phyloP scores from a whole-genome alignment of 2,113 vertebrate species.

The Neodontobutis hainanensis region DNA sequence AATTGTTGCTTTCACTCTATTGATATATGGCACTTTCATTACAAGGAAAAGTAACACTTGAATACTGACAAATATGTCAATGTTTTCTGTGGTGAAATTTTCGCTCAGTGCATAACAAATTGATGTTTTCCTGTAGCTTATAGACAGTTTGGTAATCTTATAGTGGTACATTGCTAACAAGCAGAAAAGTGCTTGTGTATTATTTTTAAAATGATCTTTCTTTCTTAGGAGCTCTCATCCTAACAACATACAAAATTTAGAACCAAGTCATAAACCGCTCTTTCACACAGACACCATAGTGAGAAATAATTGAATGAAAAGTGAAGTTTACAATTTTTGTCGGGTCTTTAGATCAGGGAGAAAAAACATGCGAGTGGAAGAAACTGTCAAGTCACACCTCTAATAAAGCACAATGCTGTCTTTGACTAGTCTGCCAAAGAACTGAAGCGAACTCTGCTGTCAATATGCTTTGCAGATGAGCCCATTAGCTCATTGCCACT shows the following conservation, averaged over 20 bases:
- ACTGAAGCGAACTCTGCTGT: slow-evolving; percentile 46
- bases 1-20: no score
- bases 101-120: slow-evolving; percentile 12
- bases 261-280: slow-evolving; percentile 31
- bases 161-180: slow-evolving; percentile 48
- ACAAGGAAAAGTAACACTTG: not conserved
- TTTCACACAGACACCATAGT: not conserved
- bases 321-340: slow-evolving; percentile 38
- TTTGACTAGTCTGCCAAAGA: slow-evolving; percentile 50
- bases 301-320: slow-evolving; percentile 39
- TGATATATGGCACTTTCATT: not conserved
- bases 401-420: slow-evolving; percentile 58
- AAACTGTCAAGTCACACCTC: slow-evolving; percentile 59
- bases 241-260: slow-evolving; percentile 34
- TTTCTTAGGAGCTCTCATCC: slow-evolving; percentile 23
- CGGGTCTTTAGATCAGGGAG: slow-evolving; percentile 32
- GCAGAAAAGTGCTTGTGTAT: slow-evolving; percentile 14
- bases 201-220: slow-evolving; percentile 25
- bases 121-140: slow-evolving; percentile 9
- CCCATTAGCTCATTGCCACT: slow-evolving; percentile 65
- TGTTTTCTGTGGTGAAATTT: not conserved
- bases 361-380: slow-evolving; percentile 35
- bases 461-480: slow-evolving; percentile 63
- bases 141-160: slow-evolving; percentile 47
- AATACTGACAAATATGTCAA: slow-evolving; percentile 7